A percentile compares a stretch with the other conserved stretches of the same genome.
These are phyloP conservation scores for Trididemnum miniatum DNA, from an alignment of 23 tunicate species.

Conservation along the genomic window DNA sequence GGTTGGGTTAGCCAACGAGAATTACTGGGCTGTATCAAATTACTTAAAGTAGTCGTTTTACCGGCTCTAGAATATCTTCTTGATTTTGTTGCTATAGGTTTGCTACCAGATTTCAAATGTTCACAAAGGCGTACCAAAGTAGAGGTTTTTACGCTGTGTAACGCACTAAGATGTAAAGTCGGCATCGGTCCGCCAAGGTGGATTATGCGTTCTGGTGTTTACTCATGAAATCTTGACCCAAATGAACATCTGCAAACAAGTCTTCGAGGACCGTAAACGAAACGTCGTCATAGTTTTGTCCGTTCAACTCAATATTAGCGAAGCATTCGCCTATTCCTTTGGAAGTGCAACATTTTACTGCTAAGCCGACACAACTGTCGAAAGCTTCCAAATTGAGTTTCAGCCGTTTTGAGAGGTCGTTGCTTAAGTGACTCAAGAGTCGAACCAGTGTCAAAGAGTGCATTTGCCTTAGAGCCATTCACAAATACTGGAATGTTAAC, in stretches of 20 bases:
- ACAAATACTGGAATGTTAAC: not conserved
- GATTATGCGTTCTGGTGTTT: not conserved
- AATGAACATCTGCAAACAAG: not conserved
- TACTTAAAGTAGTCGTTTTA: not conserved
- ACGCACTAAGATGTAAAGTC: not conserved
- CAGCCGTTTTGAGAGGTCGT: not conserved
- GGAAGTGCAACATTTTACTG: not conserved
- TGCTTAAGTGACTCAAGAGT: not conserved
- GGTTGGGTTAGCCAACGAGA: conserved; percentile 38
- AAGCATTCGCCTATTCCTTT: not conserved
- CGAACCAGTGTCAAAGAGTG: not conserved
- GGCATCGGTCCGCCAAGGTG: not conserved
- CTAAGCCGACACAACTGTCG: not conserved
- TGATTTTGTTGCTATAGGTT: not conserved
- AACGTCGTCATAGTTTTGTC: not conserved
- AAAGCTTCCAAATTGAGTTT: not conserved
- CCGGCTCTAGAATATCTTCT: not conserved
- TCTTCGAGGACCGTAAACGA: not conserved
- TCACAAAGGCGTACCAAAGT: not conserved
- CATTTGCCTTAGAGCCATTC: not conserved
- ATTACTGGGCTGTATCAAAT: conserved; percentile 12
- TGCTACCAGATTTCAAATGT: not conserved
- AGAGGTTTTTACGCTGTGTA: not conserved
- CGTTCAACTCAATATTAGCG: not conserved
- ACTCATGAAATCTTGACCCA: not conserved